A percentile compares a stretch with the other conserved stretches of the same genome.
Evolutionary conservation across 2,113 vertebrate species (phyloP).

Genomic region (Zootoca vivipara): DNA sequence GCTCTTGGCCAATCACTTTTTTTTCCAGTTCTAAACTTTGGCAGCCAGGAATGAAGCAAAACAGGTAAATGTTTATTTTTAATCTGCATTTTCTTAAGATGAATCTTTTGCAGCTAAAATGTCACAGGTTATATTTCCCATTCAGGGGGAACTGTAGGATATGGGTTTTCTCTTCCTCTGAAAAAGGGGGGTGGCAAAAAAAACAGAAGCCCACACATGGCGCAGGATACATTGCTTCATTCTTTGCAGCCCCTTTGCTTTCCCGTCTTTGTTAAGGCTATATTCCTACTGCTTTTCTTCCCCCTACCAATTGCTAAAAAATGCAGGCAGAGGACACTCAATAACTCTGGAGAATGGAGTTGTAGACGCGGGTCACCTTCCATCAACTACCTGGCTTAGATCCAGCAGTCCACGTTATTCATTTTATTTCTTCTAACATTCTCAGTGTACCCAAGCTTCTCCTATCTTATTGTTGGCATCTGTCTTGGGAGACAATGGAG

Average conservation of each 20-base stretch:
- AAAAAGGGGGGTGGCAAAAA: too few relatives aligned
- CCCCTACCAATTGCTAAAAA: not conserved
- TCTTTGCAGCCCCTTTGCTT: not conserved
- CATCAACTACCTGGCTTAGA: not conserved
- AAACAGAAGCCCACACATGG: not conserved
- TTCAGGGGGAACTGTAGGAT: not conserved
- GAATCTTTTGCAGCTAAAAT: not conserved
- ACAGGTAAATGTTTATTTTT: not conserved
- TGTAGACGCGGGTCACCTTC: not conserved
- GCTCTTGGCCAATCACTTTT: not conserved
- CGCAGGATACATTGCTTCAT: not conserved
- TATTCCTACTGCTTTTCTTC: not conserved
- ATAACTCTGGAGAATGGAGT: not conserved
- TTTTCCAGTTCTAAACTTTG: not conserved
- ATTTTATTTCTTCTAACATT: not conserved
- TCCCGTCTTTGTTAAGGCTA: not conserved
- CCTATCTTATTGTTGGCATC: not conserved
- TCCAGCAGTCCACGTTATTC: too few relatives aligned
- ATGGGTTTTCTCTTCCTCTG: not conserved
- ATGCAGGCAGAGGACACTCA: not conserved
- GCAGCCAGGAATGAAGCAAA: not conserved
- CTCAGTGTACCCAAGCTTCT: not conserved
- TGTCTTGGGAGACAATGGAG: too few relatives aligned
- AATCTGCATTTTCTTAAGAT: not conserved
- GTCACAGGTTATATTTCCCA: not conserved